These are phyloP conservation scores for Diadema setosum DNA, from an alignment of 35 echinoderm and acorn worm species.

Conservation along the genomic window DNA sequence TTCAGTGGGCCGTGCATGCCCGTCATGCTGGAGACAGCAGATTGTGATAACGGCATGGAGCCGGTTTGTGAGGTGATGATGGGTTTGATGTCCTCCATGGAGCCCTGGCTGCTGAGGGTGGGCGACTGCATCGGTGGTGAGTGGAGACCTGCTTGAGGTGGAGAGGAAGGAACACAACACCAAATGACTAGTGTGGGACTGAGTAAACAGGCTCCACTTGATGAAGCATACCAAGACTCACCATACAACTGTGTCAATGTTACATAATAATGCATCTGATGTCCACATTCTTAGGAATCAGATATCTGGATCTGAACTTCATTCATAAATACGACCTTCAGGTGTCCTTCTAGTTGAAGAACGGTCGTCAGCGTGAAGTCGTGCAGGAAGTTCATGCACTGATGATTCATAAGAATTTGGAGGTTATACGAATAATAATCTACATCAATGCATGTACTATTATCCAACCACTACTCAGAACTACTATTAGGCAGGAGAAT, in stretches of 20 bases:
- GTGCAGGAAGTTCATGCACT: background rate
- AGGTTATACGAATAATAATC: no score
- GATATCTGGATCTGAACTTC: background rate
- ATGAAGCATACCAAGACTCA: background rate
- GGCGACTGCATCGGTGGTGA: conserved; percentile 87
- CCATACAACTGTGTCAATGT: background rate
- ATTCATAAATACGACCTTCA: background rate
- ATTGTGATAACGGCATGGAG: conserved; percentile 48
- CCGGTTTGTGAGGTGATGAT: conserved; percentile 54
- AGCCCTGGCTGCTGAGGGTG: conserved; percentile 68
- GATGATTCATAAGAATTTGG: no score
- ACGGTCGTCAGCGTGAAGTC: background rate
- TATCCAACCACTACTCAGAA: no score
- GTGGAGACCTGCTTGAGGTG: conserved; percentile 22
- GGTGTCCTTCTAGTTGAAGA: background rate
- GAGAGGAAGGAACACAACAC: background rate
- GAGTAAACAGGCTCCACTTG: no score
- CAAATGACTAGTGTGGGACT: no score
- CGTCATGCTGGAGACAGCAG: conserved; percentile 25
- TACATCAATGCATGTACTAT: no score
- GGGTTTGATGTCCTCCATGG: conserved; percentile 92
- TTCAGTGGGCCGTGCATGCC: conserved; percentile 33
- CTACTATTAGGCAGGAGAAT: no score
- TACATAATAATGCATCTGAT: background rate
- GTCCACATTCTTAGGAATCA: no score